Percentiles rank a stretch among this genome's conserved stretches.
phyloP scores from a whole-genome alignment of 1,140 invertebrate species.

The Rhyzopertha dominica region DNA sequence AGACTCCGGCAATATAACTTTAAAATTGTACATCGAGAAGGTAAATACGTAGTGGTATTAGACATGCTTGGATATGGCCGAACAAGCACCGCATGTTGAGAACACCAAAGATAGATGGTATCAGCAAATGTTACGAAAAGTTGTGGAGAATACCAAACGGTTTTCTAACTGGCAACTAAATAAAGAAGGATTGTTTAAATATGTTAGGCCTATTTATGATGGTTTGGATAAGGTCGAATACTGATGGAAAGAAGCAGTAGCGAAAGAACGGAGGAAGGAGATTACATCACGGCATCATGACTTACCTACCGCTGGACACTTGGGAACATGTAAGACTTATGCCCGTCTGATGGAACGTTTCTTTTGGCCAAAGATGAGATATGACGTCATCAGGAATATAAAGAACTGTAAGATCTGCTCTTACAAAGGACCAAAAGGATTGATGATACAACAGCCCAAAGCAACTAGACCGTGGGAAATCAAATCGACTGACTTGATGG shows the following conservation, averaged over 20 bases:
- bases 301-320: slow-evolving; percentile 22
- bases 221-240: background rate
- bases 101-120: slow-evolving; percentile 4
- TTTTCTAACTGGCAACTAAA: background rate
- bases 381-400: slow-evolving; percentile 4
- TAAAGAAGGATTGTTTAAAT: background rate
- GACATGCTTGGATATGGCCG: background rate
- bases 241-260: background rate
- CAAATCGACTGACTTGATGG: slow-evolving; percentile 17
- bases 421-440: background rate
- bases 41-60: slow-evolving; percentile 33
- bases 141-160: background rate
- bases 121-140: background rate
- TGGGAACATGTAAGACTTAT: slow-evolving; percentile 12
- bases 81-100: no score
- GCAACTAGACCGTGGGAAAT: slow-evolving; percentile 9
- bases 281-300: slow-evolving; percentile 10
- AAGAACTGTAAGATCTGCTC: background rate
- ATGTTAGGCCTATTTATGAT: background rate
- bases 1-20: slow-evolving; percentile 36
- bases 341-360: background rate
- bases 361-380: slow-evolving; percentile 11
- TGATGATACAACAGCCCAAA: background rate
- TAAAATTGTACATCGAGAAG: slow-evolving; percentile 37
- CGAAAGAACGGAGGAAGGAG: background rate